Evolutionary conservation across 2,113 vertebrate species (phyloP), one percentile per base, ranked within the genome.

Genomic region (Triplophysa tibetana): DNA sequence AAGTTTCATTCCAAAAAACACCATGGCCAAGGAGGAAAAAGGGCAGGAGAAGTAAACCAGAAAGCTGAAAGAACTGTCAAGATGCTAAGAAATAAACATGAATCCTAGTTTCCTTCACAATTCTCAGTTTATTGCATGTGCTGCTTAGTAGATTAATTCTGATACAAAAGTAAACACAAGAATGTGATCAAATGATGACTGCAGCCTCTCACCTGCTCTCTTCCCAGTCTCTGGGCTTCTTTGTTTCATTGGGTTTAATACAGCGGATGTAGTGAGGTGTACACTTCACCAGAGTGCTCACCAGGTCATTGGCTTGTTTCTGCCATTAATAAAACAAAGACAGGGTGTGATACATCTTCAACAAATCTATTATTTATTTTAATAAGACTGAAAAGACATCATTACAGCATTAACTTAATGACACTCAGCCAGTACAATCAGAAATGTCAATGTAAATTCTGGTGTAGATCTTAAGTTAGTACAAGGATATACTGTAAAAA

Each of bases 241-340:
- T 99, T 19, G 98, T 99, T 86, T 99, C 98, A 0, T 99, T 99
- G 0, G 97, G 98, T 86, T 99, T 99, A 92, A 99, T 99, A 88
- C 98, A 99, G 82, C 97, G 97, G 86, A 99, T 99, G 86, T 99
- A 99, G 85, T 99, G 98, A 0, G 98, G 98, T 0, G 97, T 99
- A 6, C 98, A 99, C 84, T 98, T 99, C 96, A 99, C 97, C 83
- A 99, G 90, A 0, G 96, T 98, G 89, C 94, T 94, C 88, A 99
- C 98, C 14, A 99, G 93, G 86, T 99, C 96, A 24, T 99, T 99
- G 84, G 98, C 98, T 94, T 99, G 98, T 95, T 93, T 99, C 98
- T 99, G 85, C 58, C 85, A 81, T 45, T 7, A 24, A 84, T 77
- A 66, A 82, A 76, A 81, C 67, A 70, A 4, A 83, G 24, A 80